A percentile compares a stretch with the other conserved stretches of the same genome.
Conservation (phyloP, 1,140 invertebrate genomes). For the Gonatopus flavifemur region DNA sequence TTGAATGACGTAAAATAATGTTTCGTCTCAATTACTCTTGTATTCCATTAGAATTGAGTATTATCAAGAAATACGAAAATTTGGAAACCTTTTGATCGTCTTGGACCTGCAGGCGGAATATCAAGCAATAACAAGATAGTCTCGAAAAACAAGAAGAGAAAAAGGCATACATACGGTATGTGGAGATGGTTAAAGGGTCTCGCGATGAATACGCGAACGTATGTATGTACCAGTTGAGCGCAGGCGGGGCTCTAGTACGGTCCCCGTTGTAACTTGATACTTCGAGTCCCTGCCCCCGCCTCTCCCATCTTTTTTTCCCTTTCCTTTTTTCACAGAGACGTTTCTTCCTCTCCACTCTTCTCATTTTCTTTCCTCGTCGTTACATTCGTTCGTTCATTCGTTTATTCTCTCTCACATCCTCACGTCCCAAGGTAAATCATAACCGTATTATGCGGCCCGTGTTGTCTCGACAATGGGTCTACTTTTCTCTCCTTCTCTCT, state of each 20-base stretch:
- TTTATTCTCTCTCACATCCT: conserved; percentile 18
- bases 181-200: no score
- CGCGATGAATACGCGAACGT: no score
- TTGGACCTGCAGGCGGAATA: no score
- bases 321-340: conserved; percentile 23
- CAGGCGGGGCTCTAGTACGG: conserved; percentile 30
- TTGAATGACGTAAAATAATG: no score
- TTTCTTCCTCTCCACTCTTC: conserved; percentile 6
- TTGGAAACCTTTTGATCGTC: no score
- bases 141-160: no score
- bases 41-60: no score
- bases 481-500: conserved; percentile 7
- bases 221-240: conserved; percentile 4
- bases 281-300: conserved; percentile 14
- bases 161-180: no score
- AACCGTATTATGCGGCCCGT: conserved; percentile 43
- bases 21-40: no score
- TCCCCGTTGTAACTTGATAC: conserved; percentile 42
- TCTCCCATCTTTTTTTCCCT: conserved; percentile 22
- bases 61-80: no score
- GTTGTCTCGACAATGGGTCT: conserved; percentile 40
- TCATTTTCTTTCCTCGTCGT: not conserved
- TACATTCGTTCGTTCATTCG: conserved; percentile 3
- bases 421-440: conserved; percentile 44
- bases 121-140: no score